A percentile compares a stretch with the other conserved stretches of the same genome.
Evolutionary conservation across 2,888 invertebrate genomes (phyloP).

Genomic region (Cheilosia scutellata): DNA sequence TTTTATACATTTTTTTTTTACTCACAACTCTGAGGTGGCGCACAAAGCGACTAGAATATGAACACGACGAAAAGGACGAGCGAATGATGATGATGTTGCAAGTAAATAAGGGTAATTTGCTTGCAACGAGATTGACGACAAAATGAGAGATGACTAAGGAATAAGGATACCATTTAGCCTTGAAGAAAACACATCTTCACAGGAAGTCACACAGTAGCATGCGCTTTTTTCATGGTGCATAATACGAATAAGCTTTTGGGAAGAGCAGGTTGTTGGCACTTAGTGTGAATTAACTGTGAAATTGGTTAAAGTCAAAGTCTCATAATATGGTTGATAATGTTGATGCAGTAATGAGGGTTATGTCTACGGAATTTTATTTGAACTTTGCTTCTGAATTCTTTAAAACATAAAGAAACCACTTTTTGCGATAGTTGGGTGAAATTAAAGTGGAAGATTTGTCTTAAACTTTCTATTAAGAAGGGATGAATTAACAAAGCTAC

Average conservation of each 20-base stretch:
- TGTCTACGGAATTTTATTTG: too few relatives aligned
- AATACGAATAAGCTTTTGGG: not conserved
- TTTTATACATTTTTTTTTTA: constrained; percentile 34
- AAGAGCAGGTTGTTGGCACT: constrained; percentile 34
- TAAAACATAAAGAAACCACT: not conserved
- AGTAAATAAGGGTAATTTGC: constrained; percentile 74
- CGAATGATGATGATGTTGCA: constrained; percentile 66
- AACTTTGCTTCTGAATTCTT: not conserved
- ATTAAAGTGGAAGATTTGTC: too few relatives aligned
- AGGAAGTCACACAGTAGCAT: constrained; percentile 7
- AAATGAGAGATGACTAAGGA: constrained; percentile 64
- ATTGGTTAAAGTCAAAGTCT: constrained; percentile 63
- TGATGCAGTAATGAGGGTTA: not conserved
- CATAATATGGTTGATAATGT: constrained; percentile 3
- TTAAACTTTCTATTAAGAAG: too few relatives aligned
- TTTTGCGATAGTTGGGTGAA: too few relatives aligned
- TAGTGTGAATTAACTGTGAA: constrained; percentile 68
- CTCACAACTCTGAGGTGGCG: not conserved
- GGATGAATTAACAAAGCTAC: too few relatives aligned
- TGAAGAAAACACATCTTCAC: constrained; percentile 4
- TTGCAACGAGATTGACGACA: constrained; percentile 70
- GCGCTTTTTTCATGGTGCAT: not conserved
- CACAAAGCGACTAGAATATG: constrained; percentile 8
- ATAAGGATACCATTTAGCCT: constrained; percentile 43
- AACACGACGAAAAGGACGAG: constrained; percentile 28